A percentile compares a stretch with the other conserved stretches of the same genome.
Conservation (phyloP, 2,888 invertebrate species). For the Hoplodrina ambigua region DNA sequence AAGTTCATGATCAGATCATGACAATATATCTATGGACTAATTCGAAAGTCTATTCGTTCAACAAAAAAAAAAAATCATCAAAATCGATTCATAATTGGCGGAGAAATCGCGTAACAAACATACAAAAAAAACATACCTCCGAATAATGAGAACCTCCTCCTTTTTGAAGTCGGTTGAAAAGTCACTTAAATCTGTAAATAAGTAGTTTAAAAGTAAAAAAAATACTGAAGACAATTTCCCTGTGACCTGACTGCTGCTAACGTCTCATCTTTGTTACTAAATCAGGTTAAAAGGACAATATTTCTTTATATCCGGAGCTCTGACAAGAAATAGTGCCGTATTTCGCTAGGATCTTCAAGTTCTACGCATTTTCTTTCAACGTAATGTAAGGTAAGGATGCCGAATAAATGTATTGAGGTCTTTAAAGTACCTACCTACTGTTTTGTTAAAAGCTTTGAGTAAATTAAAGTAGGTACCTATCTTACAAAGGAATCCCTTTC, state of each 20-base stretch:
- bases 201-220: background rate
- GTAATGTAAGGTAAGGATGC: conserved; percentile 8
- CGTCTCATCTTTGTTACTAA: conserved; percentile 51
- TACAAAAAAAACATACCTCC: too few species aligned
- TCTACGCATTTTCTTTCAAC: conserved; percentile 29
- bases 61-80: too few species aligned
- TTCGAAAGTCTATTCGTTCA: too few species aligned
- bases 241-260: conserved; percentile 33
- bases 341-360: conserved; percentile 34
- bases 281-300: conserved; percentile 63
- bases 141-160: too few species aligned
- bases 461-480: conserved; percentile 27
- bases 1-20: too few species aligned
- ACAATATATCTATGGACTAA: too few species aligned
- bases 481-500: conserved; percentile 23
- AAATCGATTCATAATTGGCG: too few species aligned
- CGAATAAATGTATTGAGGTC: conserved; percentile 44
- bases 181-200: background rate
- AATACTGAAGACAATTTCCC: conserved; percentile 26
- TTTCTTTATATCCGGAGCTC: conserved; percentile 54
- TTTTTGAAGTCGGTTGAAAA: too few species aligned
- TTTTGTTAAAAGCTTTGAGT: conserved; percentile 37
- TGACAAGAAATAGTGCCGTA: conserved; percentile 56
- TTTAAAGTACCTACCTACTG: conserved; percentile 1
- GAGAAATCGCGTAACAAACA: too few species aligned